These are phyloP conservation scores for Invenusta paracnida DNA, from an alignment of 2,888 invertebrate genomes.

Conservation along the genomic window DNA sequence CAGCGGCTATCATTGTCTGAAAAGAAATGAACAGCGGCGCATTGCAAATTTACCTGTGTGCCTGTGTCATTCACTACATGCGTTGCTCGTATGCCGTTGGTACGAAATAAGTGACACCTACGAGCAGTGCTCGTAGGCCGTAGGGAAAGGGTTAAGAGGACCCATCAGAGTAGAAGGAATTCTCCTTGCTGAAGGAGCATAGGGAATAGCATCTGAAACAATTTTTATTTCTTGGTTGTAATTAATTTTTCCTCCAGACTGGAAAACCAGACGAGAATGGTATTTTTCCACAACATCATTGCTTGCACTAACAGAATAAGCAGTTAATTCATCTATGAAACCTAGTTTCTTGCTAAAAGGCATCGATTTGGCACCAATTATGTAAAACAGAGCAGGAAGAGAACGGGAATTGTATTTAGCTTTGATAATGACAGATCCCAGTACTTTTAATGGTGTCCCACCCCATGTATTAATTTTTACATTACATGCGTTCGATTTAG, in stretches of 20 bases:
- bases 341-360: conserved; percentile 34
- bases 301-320: conserved; percentile 24
- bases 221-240: conserved; percentile 12
- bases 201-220: conserved; percentile 18
- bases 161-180: too few relatives aligned
- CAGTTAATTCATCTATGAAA: conserved; percentile 26
- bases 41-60: not conserved
- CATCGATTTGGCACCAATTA: conserved; percentile 9
- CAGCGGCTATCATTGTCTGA: not conserved
- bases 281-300: conserved; percentile 10
- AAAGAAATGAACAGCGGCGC: not conserved
- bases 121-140: not conserved
- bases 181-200: not conserved
- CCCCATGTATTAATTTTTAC: conserved; percentile 22
- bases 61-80: not conserved
- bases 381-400: conserved; percentile 21
- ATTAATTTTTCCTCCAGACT: conserved; percentile 26
- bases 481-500: conserved; percentile 14
- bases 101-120: not conserved
- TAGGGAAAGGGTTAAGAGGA: not conserved
- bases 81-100: not conserved
- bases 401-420: not conserved
- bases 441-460: conserved; percentile 29
- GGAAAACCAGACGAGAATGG: conserved; percentile 23
- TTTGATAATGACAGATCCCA: conserved; percentile 8